Conservation (phyloP, 2,113 vertebrate genomes). For the human (Homo sapiens) region DNA sequence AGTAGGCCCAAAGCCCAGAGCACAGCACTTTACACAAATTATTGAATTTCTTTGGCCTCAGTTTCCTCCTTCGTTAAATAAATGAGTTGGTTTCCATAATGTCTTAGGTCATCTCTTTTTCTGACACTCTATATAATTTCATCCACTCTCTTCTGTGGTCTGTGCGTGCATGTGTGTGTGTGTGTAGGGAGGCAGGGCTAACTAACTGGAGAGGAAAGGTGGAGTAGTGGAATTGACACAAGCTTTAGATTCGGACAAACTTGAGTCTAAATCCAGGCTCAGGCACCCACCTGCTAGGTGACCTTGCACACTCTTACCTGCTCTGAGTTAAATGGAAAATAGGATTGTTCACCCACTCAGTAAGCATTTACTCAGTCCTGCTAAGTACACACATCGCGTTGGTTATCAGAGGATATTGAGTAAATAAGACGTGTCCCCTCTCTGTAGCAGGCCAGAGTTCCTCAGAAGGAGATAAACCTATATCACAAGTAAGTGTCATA, state of each 20-base stretch:
- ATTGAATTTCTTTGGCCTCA: not conserved
- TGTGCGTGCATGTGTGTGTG: not conserved
- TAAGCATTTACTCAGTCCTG: too few relatives aligned
- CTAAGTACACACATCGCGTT: accelerated
- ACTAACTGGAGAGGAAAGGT: not conserved
- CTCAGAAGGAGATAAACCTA: not conserved
- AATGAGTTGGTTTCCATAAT: not conserved
- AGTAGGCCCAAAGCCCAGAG: not conserved
- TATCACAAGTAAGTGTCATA: not conserved
- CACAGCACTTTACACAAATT: not conserved
- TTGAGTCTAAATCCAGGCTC: not conserved
- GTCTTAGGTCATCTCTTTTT: not conserved
- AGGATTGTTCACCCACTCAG: not conserved
- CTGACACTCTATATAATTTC: not conserved
- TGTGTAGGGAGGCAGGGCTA: too few relatives aligned
- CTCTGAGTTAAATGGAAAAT: not conserved
- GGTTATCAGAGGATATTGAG: not conserved
- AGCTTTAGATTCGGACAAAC: not conserved
- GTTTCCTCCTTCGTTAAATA: not conserved
- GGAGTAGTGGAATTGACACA: not conserved
- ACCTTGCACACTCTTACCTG: not conserved
- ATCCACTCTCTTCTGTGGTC: not conserved
- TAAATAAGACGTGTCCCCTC: not conserved
- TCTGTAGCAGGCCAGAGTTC: not conserved
- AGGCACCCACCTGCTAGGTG: not conserved